Percentiles rank a stretch among this genome's conserved stretches.
Evolutionary conservation across 2,113 vertebrate genomes (phyloP).

Genomic region (Xiphophorus hellerii): DNA sequence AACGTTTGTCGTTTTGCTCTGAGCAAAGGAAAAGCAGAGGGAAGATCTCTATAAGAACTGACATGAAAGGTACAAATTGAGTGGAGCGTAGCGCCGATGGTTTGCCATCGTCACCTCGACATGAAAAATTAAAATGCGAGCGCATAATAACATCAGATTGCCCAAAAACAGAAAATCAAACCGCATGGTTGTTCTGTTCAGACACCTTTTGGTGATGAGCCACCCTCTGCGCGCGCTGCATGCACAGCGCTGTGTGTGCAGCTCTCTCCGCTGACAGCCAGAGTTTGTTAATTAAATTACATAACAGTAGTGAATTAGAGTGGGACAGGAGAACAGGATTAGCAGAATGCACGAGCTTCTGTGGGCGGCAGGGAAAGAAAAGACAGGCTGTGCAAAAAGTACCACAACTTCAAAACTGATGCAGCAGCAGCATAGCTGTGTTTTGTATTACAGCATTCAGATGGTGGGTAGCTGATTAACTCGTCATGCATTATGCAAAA

Average conservation of each 20-base stretch:
- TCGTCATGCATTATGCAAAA: conserved; percentile 51
- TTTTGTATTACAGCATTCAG: conserved; percentile 43
- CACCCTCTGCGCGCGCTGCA: conserved; percentile 6
- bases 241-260: conserved; percentile 35
- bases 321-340: conserved; percentile 41
- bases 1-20: neutral
- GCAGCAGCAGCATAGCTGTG: conserved; percentile 35
- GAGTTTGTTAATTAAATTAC: conserved; percentile 57
- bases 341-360: conserved; percentile 29
- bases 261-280: conserved; percentile 34
- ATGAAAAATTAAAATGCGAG: neutral
- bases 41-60: conserved; percentile 36
- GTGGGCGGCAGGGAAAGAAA: conserved; percentile 53
- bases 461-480: conserved; percentile 48
- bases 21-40: conserved; percentile 11
- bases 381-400: conserved; percentile 37
- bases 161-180: conserved; percentile 14
- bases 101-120: neutral
- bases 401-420: conserved; percentile 51
- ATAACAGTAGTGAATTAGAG: conserved; percentile 46
- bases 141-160: conserved; percentile 15
- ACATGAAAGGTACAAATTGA: conserved; percentile 14
- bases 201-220: conserved; percentile 45
- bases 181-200: conserved; percentile 15
- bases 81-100: too few species aligned